Base-by-base conservation (phyloP, 1,140 invertebrate genomes). In the Colletes latitarsis region DNA sequence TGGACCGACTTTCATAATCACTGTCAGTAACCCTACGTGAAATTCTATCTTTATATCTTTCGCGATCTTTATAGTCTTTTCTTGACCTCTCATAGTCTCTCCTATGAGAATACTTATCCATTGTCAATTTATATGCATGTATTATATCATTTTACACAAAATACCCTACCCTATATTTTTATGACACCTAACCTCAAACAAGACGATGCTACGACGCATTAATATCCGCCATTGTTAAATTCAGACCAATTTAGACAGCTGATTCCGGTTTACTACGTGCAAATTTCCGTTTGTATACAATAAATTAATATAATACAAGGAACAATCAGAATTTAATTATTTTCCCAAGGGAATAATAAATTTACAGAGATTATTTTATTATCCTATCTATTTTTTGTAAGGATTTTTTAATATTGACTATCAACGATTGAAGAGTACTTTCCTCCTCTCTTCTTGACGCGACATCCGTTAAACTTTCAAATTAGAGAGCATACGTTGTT, bases 401-500 rank as follows among this genome's bases (percentile, higher is more conserved):
- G 8, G 60, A 67, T 4, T 30, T 8, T 14, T 53, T 78, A 64
- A 19, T 41, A 75, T 62, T 39, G 49, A 79, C 53, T 30, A 3
- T 76, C 67, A 74, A 82, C 62, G 75, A 82, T 53, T 68, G 67
- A 14, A 8, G n/a, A 71, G 76, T 85, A 67, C 21, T 67, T 67
- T 62, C 68, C 62, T 64, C 86, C 73, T 83, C 78, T 77, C 64
- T 63, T 68, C 53, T 64, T 55, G 6, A 62, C 68, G 64, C 19
- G 58, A 89, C 83, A 90, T 90, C 89, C 89, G 89, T 90, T 90
- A 83, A 76, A 87, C 75, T 87, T 90, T 90, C 87, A 90, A 90
- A 90, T 83, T 71, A 55, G 49, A 72, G 75, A 78, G 84, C 76
- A 70, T 79, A 80, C 82, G 85, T 55, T 76, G 66, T 67, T 30